These are phyloP conservation scores for Lamprologus lemairii DNA, from an alignment of 2,113 vertebrate species.

Conservation along the genomic window DNA sequence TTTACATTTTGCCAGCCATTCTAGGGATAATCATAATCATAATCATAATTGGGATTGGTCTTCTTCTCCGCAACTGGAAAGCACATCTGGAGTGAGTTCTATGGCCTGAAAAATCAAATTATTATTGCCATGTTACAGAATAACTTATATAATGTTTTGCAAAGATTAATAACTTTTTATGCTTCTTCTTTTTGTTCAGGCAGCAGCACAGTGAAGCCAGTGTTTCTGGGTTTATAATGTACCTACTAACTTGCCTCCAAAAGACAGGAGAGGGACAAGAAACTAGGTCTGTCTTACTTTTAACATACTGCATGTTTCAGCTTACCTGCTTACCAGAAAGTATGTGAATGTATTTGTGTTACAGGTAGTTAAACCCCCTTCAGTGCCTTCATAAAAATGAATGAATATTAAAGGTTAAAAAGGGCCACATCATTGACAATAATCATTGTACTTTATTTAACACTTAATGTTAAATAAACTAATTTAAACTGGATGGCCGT, in stretches of 20 bases:
- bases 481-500: background rate
- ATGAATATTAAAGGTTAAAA: background rate
- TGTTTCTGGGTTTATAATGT: rapidly evolving
- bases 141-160: background rate
- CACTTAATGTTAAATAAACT: background rate
- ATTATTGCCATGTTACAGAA: background rate
- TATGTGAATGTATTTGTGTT: background rate
- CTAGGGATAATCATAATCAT: background rate
- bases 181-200: background rate
- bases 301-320: background rate
- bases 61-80: background rate
- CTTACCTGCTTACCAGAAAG: background rate
- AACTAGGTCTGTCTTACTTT: background rate
- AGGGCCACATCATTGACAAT: background rate
- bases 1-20: background rate
- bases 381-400: background rate
- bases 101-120: background rate
- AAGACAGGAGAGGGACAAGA: background rate
- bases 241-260: background rate
- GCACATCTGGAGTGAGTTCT: background rate
- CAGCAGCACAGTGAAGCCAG: too few relatives aligned
- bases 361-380: background rate
- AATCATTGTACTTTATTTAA: background rate
- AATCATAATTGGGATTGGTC: background rate
- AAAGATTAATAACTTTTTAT: background rate